These are phyloP conservation scores for Drosophila birchii DNA, from an alignment of 2,888 invertebrate genomes.

Conservation along the genomic window DNA sequence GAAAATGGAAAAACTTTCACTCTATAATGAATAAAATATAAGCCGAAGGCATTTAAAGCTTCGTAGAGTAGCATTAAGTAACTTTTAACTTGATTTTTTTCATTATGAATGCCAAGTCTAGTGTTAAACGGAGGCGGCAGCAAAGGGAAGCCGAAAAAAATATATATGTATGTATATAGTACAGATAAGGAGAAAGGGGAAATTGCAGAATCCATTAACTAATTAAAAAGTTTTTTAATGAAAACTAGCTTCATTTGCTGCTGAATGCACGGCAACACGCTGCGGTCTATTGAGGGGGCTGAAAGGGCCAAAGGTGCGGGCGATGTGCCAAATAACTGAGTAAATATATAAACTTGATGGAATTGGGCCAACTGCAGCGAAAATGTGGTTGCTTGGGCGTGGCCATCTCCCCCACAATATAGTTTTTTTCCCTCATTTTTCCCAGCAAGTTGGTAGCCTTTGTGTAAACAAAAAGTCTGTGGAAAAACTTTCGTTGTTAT, in stretches of 20 bases:
- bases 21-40: constrained; percentile 32
- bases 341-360: constrained; percentile 55
- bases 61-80: constrained; percentile 23
- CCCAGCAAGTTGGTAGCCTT: constrained; percentile 3
- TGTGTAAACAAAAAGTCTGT: constrained; percentile 18
- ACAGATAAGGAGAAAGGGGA: constrained; percentile 1
- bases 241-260: constrained; percentile 56
- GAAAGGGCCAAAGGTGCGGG: constrained; percentile 42
- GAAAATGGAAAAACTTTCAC: neutral
- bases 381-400: constrained; percentile 59
- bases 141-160: constrained; percentile 16
- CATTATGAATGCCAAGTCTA: constrained; percentile 16
- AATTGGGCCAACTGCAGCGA: constrained; percentile 63
- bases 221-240: constrained; percentile 72
- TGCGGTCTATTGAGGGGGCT: constrained; percentile 47
- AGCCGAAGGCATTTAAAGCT: constrained; percentile 53
- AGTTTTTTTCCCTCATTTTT: constrained; percentile 8
- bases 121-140: constrained; percentile 30
- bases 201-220: constrained; percentile 73
- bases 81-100: constrained; percentile 28
- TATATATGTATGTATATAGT: neutral
- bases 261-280: constrained; percentile 36
- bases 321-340: constrained; percentile 56
- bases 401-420: constrained; percentile 16
- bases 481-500: constrained; percentile 34